These are phyloP conservation scores for Drosophila testacea DNA, from an alignment of 2,888 invertebrate species.

Conservation along the genomic window DNA sequence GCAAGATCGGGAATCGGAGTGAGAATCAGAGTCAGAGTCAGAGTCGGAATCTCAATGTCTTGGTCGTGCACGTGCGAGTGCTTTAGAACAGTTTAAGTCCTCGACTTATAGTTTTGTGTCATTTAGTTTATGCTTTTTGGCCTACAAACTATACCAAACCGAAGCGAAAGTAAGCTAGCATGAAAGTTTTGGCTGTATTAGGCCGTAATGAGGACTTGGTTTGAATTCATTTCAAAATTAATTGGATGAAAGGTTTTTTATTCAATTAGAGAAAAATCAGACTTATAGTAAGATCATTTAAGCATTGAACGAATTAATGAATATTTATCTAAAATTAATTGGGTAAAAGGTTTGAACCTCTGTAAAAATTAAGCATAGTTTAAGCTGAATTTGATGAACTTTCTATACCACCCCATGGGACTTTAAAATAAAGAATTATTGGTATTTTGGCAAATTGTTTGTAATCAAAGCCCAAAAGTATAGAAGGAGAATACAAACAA, in stretches of 20 bases:
- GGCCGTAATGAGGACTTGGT: slow-evolving; percentile 55
- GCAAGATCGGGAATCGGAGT: slow-evolving; percentile 22
- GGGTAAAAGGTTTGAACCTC: too few relatives aligned
- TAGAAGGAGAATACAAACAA: too few relatives aligned
- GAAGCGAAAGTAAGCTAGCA: slow-evolving; percentile 37
- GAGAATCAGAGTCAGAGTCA: not conserved
- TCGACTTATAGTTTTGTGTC: slow-evolving; percentile 66
- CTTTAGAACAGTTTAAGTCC: slow-evolving; percentile 58
- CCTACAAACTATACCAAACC: slow-evolving; percentile 9
- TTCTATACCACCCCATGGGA: too few relatives aligned
- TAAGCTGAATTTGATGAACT: too few relatives aligned
- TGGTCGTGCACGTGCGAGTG: slow-evolving; percentile 50
- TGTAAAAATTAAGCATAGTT: too few relatives aligned
- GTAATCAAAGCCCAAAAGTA: too few relatives aligned
- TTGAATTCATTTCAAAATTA: slow-evolving; percentile 59
- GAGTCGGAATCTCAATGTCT: slow-evolving; percentile 30
- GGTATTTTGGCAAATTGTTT: too few relatives aligned
- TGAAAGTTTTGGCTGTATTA: slow-evolving; percentile 51
- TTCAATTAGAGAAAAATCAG: too few relatives aligned
- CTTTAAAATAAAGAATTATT: too few relatives aligned
- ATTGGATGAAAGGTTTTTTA: slow-evolving; percentile 41
- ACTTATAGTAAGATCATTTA: too few relatives aligned
- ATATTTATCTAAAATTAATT: too few relatives aligned
- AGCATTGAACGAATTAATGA: too few relatives aligned
- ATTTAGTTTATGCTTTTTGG: slow-evolving; percentile 42